These are phyloP conservation scores for Paradoxurus hermaphroditus DNA, from an alignment of 2,113 vertebrate species.

Conservation along the genomic window DNA sequence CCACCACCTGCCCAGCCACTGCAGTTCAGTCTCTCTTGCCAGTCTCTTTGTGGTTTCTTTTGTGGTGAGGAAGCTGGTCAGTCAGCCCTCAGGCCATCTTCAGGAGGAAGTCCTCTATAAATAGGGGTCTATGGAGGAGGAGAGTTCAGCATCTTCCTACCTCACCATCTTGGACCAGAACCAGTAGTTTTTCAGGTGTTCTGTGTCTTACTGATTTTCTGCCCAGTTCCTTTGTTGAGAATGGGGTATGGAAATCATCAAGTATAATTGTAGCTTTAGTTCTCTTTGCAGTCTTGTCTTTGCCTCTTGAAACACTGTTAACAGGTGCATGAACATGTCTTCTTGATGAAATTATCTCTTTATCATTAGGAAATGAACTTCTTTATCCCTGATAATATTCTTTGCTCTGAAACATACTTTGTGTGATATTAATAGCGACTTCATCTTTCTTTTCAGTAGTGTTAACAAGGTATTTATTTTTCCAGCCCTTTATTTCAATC, in stretches of 20 bases:
- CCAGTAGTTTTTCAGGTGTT: not conserved
- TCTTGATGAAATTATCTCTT: not conserved
- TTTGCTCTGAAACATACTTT: not conserved
- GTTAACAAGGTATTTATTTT: not conserved
- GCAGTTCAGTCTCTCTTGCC: not conserved
- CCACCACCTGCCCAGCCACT: not conserved
- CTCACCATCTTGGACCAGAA: not conserved
- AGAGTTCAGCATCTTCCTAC: not conserved
- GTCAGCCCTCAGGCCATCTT: not conserved
- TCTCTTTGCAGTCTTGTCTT: not conserved
- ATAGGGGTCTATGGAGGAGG: not conserved
- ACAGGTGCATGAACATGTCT: not conserved
- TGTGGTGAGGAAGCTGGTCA: not conserved
- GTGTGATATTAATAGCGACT: not conserved
- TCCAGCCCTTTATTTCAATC: not conserved
- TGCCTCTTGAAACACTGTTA: not conserved
- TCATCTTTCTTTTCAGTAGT: not conserved
- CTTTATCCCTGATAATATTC: not conserved
- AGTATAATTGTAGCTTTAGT: not conserved
- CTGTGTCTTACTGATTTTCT: not conserved
- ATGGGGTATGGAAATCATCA: not conserved
- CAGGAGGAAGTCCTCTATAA: not conserved
- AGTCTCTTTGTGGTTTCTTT: not conserved
- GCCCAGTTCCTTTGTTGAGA: not conserved
- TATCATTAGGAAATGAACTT: not conserved